These are phyloP conservation scores for Drosophila nigrodunni DNA, from an alignment of 1,140 invertebrate species.

Conservation along the genomic window DNA sequence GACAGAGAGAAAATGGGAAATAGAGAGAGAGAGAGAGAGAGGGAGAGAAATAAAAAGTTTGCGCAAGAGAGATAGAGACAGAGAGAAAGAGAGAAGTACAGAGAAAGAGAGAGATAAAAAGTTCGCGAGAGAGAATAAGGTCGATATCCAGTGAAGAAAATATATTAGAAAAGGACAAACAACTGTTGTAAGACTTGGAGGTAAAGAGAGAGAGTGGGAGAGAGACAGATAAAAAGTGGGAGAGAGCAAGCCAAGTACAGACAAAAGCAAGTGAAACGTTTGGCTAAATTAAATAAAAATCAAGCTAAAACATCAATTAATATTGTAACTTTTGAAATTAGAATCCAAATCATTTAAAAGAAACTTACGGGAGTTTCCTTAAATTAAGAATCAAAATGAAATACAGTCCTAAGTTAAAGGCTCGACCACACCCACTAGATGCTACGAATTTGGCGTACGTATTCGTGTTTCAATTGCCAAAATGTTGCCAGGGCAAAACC, in stretches of 20 bases:
- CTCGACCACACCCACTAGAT: conserved; percentile 48
- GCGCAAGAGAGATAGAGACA: background rate
- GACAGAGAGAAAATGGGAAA: too few species aligned
- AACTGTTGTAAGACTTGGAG: background rate
- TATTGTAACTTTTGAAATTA: background rate
- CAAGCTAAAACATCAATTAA: background rate
- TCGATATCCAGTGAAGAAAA: background rate
- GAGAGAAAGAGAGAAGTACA: too few species aligned
- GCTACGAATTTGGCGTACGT: background rate
- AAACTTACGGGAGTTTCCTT: background rate
- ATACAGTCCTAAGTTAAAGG: background rate
- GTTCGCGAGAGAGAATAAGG: background rate
- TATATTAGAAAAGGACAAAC: conserved; percentile 12
- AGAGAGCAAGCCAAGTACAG: conserved; percentile 48
- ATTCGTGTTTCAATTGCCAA: conserved; percentile 44
- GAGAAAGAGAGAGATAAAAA: background rate
- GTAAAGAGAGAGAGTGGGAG: background rate
- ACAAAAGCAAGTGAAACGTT: conserved; percentile 59
- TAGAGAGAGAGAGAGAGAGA: too few species aligned
- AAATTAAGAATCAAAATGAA: background rate
- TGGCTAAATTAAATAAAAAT: conserved; percentile 53
- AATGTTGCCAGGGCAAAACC: conserved; percentile 60
- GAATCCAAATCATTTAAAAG: background rate
- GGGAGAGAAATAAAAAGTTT: background rate
- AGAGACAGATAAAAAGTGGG: background rate